phyloP scores from a whole-genome alignment of 1,140 invertebrate genomes.

The Aphis gossypii region DNA sequence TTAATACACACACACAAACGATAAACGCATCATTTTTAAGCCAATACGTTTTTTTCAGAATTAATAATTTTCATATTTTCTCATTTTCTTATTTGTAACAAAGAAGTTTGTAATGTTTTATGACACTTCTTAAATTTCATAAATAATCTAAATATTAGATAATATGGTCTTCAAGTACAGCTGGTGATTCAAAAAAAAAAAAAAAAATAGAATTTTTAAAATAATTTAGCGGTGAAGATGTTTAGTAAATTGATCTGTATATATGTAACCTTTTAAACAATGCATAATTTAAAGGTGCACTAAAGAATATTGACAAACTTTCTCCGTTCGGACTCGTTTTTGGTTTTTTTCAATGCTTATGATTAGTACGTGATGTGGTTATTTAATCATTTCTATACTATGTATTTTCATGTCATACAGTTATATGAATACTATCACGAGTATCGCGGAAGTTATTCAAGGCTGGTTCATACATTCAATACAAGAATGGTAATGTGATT shows the following conservation, averaged over 20 bases:
- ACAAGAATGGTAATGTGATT: constrained; percentile 17
- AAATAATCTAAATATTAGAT: not conserved
- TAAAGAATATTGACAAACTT: not conserved
- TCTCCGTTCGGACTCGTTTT: not conserved
- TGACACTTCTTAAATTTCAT: not conserved
- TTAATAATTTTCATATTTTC: not conserved
- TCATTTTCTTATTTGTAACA: not conserved
- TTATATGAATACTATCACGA: constrained; percentile 10
- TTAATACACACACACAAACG: not conserved
- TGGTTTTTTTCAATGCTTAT: constrained; percentile 9
- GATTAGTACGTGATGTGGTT: constrained; percentile 23
- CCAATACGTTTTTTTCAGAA: not conserved
- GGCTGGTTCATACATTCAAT: not conserved
- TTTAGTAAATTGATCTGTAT: not conserved
- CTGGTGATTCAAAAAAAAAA: not conserved
- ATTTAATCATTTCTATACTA: not conserved
- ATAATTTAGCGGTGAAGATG: not conserved
- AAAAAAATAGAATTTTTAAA: not conserved
- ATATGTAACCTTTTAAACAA: not conserved
- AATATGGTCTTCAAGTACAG: not conserved
- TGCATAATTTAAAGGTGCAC: not conserved
- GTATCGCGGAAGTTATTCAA: constrained; percentile 14
- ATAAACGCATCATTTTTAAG: not conserved
- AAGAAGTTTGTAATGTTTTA: not conserved
- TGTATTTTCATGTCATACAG: constrained; percentile 3